Percentiles rank a stretch among this genome's conserved stretches.
Evolutionary conservation across 2,888 invertebrate genomes (phyloP).

Genomic region (Polydrusus cervinus): DNA sequence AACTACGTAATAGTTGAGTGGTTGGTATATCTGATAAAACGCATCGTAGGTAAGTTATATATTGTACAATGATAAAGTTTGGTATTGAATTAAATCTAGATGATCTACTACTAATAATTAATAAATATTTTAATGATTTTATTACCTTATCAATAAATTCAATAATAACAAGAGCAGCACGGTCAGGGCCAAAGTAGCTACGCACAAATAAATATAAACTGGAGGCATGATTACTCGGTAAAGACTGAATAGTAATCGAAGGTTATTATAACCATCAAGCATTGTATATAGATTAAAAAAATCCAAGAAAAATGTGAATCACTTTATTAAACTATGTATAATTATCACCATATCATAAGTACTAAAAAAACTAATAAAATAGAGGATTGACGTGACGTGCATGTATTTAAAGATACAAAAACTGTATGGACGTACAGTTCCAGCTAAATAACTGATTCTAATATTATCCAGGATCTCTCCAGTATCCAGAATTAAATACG

Average conservation of each 20-base stretch:
- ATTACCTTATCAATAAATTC: slow-evolving; percentile 15
- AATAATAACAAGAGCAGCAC: slow-evolving; percentile 8
- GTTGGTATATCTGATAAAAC: not conserved
- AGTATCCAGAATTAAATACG: not conserved
- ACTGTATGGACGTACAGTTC: not conserved
- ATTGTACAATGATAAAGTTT: not conserved
- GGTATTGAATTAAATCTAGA: not conserved
- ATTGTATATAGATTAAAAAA: slow-evolving; percentile 8
- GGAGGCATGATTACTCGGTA: not conserved
- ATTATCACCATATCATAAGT: not conserved
- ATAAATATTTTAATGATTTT: not conserved
- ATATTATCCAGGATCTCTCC: not conserved
- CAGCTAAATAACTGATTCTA: not conserved
- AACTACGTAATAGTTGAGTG: no score
- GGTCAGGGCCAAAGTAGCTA: not conserved
- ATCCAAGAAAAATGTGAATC: not conserved
- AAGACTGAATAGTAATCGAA: not conserved
- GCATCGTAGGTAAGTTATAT: not conserved
- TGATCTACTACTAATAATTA: not conserved
- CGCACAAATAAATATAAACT: slow-evolving; percentile 1
- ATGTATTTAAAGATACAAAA: not conserved
- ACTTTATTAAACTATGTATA: not conserved
- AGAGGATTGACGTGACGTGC: not conserved
- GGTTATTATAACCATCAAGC: not conserved
- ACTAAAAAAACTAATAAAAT: not conserved